These are phyloP conservation scores for Chroicocephalus ridibundus DNA, from an alignment of 2,113 vertebrate species.

Conservation along the genomic window DNA sequence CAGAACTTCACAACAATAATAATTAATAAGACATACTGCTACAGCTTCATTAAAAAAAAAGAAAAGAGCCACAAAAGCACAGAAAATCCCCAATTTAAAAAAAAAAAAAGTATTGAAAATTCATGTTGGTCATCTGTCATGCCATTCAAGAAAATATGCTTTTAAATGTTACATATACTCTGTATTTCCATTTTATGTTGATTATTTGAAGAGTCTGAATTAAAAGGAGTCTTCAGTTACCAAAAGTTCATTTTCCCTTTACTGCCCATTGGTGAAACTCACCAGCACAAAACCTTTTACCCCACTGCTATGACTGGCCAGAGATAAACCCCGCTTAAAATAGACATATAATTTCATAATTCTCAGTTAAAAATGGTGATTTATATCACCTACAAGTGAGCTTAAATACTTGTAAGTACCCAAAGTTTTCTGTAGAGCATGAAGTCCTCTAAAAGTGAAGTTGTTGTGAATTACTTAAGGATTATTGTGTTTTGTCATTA, in stretches of 20 bases:
- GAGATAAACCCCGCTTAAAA: not conserved
- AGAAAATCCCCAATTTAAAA: not conserved
- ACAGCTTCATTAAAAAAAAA: not conserved
- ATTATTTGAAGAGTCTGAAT: not conserved
- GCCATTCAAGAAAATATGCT: not conserved
- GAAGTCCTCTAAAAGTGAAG: not conserved
- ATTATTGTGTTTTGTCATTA: slow-evolving; percentile 1
- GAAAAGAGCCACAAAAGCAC: not conserved
- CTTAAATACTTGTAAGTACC: not conserved
- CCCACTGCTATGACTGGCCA: not conserved
- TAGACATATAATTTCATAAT: not conserved
- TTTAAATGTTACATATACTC: not conserved
- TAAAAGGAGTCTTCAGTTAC: not conserved
- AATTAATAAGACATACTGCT: not conserved
- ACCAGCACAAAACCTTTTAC: not conserved
- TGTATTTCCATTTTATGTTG: not conserved
- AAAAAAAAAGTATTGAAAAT: not conserved
- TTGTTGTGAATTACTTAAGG: not conserved
- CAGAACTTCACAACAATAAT: not conserved
- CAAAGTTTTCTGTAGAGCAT: not conserved
- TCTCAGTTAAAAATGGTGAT: not conserved
- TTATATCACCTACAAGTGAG: not conserved
- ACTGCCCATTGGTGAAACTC: not conserved
- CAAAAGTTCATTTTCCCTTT: not conserved
- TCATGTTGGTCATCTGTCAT: not conserved